Evolutionary conservation across 2,113 vertebrate species (phyloP).

Genomic region (Sciurus niger): DNA sequence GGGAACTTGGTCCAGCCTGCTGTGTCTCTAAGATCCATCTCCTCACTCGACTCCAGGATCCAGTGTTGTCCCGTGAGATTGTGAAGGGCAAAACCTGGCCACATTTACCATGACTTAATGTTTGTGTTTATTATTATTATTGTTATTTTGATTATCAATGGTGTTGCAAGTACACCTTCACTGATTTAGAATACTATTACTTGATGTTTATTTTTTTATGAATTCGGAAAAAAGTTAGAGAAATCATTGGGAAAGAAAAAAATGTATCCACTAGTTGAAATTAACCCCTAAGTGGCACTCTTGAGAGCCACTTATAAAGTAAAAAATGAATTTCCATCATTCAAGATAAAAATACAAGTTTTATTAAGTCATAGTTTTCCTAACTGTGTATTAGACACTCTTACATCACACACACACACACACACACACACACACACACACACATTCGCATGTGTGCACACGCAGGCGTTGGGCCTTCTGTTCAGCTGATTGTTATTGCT

Average conservation of each 20-base stretch:
- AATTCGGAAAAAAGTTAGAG: conserved; percentile 30
- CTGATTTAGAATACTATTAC: conserved; percentile 36
- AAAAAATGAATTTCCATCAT: conserved; percentile 20
- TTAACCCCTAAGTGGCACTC: background rate
- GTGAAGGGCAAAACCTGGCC: background rate
- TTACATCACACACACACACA: background rate
- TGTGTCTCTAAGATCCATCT: background rate
- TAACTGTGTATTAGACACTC: background rate
- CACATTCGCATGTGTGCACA: accelerated
- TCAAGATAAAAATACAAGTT: background rate
- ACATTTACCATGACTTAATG: background rate
- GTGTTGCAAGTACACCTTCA: background rate
- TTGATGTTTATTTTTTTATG: conserved; percentile 60
- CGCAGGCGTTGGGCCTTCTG: background rate
- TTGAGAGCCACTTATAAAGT: background rate
- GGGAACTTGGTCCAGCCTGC: background rate
- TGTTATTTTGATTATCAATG: background rate
- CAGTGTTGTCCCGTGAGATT: background rate
- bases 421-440: background rate
- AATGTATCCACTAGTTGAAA: background rate
- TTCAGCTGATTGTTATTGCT: background rate
- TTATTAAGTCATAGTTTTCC: background rate
- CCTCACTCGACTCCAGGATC: background rate
- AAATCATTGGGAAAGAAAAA: conserved; percentile 36
- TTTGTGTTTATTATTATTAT: background rate